A percentile compares a stretch with the other conserved stretches of the same genome.
Conservation (phyloP, 2,113 vertebrate genomes). For the Hypocryptadius cinnamomeus region DNA sequence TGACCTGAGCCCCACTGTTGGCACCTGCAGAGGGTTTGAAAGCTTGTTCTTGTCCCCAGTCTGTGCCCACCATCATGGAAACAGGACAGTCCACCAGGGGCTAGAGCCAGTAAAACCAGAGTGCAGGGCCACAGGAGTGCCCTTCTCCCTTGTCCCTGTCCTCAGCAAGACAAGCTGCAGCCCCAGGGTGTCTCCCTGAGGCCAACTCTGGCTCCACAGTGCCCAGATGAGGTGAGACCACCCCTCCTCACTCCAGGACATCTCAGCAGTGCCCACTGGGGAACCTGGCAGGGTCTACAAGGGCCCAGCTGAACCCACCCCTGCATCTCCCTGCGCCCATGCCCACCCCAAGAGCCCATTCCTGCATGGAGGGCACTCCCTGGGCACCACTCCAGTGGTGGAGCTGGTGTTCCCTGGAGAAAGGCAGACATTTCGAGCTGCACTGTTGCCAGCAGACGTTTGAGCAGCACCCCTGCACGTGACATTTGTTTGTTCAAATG, state of each 20-base stretch:
- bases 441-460: slow-evolving; percentile 51
- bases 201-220: neutral
- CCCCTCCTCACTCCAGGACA: fast-evolving
- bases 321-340: too few species aligned
- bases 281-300: fast-evolving
- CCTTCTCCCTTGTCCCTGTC: neutral
- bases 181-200: neutral
- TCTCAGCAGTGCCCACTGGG: fast-evolving
- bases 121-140: neutral
- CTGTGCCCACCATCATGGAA: neutral
- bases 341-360: neutral
- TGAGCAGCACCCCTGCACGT: slow-evolving; percentile 47
- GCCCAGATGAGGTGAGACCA: neutral
- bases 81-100: neutral
- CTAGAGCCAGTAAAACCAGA: neutral
- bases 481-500: slow-evolving; percentile 69
- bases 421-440: neutral
- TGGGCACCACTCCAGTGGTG: fast-evolving
- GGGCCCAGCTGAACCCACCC: neutral
- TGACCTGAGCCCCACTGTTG: neutral
- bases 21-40: neutral
- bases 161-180: neutral
- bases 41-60: neutral
- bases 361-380: fast-evolving
- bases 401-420: neutral